A percentile compares a stretch with the other conserved stretches of the same genome.
Conservation (phyloP, 2,113 vertebrate genomes). For the Melanocharis versteri region DNA sequence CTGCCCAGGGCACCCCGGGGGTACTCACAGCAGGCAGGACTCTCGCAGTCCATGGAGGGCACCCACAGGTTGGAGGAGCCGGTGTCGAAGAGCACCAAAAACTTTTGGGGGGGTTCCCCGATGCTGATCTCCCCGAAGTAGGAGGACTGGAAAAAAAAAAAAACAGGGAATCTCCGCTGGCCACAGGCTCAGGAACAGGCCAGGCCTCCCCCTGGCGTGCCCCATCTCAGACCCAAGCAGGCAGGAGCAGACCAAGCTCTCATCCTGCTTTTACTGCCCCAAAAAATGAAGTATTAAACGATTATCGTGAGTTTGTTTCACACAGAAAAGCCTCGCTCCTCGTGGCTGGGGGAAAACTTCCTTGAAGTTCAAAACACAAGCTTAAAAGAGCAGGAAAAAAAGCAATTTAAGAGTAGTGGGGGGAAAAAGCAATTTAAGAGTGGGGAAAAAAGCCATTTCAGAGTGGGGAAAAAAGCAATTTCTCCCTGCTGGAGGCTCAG, state of each 20-base stretch:
- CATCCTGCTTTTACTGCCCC: neutral
- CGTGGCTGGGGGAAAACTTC: neutral
- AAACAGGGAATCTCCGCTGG: rapidly evolving
- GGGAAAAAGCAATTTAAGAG: neutral
- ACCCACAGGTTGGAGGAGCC: constrained; percentile 73
- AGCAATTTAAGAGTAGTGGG: too few relatives aligned
- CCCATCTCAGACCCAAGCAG: neutral
- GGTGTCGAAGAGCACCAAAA: constrained; percentile 68
- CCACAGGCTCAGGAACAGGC: neutral
- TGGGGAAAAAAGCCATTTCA: neutral
- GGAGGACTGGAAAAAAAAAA: constrained; percentile 27
- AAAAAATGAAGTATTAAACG: rapidly evolving
- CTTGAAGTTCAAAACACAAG: neutral
- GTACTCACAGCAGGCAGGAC: constrained; percentile 65
- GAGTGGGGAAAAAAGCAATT: neutral
- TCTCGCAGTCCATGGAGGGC: constrained; percentile 63
- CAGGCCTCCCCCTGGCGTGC: too few relatives aligned
- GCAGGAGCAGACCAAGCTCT: neutral
- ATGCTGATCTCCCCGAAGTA: constrained; percentile 74
- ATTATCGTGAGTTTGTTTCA: neutral
- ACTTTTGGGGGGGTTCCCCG: constrained; percentile 66
- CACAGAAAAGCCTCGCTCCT: neutral
- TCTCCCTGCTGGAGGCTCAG: neutral
- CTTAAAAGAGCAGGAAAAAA: neutral
- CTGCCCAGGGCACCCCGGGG: neutral